Evolutionary conservation across 1,140 invertebrate genomes (phyloP), one percentile per base, ranked within the genome.

Genomic region (Leguminivora glycinivorella): DNA sequence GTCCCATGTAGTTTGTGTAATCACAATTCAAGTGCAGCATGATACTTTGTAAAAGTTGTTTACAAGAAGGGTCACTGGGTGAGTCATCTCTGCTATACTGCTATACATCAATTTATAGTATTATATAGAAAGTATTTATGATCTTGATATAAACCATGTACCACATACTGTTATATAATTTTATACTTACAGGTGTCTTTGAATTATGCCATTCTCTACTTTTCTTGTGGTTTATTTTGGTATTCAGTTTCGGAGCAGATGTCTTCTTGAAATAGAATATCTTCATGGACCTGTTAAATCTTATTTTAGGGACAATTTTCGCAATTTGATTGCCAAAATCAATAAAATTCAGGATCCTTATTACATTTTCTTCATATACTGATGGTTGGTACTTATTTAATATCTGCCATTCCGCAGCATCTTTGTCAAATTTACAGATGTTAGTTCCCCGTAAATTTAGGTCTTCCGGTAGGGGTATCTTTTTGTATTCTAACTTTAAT

Each of bases 301-400:
- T 85, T 38, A 95, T 92, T 40, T 93, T 93, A 22, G 93, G 93
- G 69, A 94, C 92, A 19, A 95, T 91, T 9, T 93, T 93, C 66
- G 93, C 93, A 34, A 96, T 93, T 78, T 94, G 94, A 79, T 94
- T 93, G 2, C 95, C 96, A 89, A 96, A 96, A 68, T 94, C 92
- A n/a, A 95, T 88, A 69, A 96, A 93, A 82, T 95, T 95, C 38
- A 95, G 85, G 22, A 94, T 93, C 75, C 96, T 93, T 26, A 96
- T 83, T 19, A 96, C 84, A 22, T 94, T 93, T 81, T 96, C 95
- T 80, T 96, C 95, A 72, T 93, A 92, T 0, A 90, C 76, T 38
- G 89, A 80, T 17, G 87, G 82, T 66, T 92, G 93, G 52, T 95
- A 92, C 72, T 92, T 93, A 6, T 93, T 93, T 47, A 93, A 84